Evolutionary conservation across 2,888 invertebrate genomes (phyloP), one percentile per base, ranked within the genome.

Genomic region (Graphium colonna): DNA sequence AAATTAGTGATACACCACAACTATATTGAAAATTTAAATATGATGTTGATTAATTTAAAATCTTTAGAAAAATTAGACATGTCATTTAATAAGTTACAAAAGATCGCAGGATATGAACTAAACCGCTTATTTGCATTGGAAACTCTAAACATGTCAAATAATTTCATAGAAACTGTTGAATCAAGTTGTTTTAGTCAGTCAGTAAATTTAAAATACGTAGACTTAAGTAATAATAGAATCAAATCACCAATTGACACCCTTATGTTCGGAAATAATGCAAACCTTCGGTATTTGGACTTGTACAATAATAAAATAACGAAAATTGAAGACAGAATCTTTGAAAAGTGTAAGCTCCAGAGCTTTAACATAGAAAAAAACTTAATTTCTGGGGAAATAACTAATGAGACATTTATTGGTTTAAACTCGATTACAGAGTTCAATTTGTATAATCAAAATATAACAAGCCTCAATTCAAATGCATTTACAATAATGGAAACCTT

Each of bases 181-280:
- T 67, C 70, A 0, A 76, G 78, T 56, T 78, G 79, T 57, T 86
- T 87, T 47, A 74, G 66, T 49, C 73, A 73, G 58, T 75, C 77
- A 1, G 60, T 63, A 2, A 66, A 69, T 52, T 67, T 88, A 21
- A 49, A 65, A 55, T 50, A 38, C 0, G 45, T 82, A 0, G 87
- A 87, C 60, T 64, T 88, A 2, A 80, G 79, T 56, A 66, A 70
- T 41, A 88, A 88, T 59, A 61, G 61, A 40, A 79, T 88, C 3
- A 64, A 60, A 1, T 65, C 73, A 0, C 57, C 51, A 0, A 73
- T 87, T 43, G 77, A 80, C 45, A 74, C 60, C 49, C 39, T 64
- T 0, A 73, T 81, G 67, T 85, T 88, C 55, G 64, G 67, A 13
- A 77, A 71, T 36, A 85, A 78, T 39, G 64, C 57, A 13, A 63